Base-by-base conservation (phyloP, 2,888 invertebrate genomes). In the Crepidodera aurea region DNA sequence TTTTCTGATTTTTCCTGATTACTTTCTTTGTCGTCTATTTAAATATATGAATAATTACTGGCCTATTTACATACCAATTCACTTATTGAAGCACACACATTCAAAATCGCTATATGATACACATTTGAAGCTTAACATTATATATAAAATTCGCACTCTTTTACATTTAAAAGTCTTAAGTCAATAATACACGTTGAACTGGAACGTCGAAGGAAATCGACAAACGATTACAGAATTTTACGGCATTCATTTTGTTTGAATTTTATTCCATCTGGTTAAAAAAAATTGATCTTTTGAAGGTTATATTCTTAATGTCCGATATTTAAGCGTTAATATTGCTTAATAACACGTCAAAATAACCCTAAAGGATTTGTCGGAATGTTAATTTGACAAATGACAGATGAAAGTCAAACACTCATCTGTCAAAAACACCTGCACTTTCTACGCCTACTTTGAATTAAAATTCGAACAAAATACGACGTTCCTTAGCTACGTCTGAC, bases 61-160 rank as follows among this genome's bases (percentile, higher is more conserved):
- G 44, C 25, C 44, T 44, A 44, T 44, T 22, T 44, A 44, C 22
- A 44, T 25, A 44, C 50, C 22, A 32, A 50, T 50, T 29, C 51
- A 34, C 19, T 34, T 32, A 51, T 34, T 12, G 34, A 34, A 34
- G 34, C 12, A 34, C 34, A 34, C 34, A 34, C 34, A 13, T 12
- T 34, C 34, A 34, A 34, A n/a, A 34, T 8, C 13, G 34, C 34
- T 2, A 13, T 34, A 34, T 34, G 34, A 18, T 37, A 51, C 37
- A 58, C 58, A 54, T 62, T 48, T 58, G 51, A 62, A 62, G 58
- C 50, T 44, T 42, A 62, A 58, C 62, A 58, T 6, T 54, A 40
- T n/a, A 44, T 22, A 58, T 58, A 57, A 58, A 62, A 58, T 62
- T 53, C 57, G 32, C 57, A 53, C 54, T 40, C 54, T 40, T 58